phyloP scores from a whole-genome alignment of 2,888 invertebrate genomes.

The Drosophila lacicola region DNA sequence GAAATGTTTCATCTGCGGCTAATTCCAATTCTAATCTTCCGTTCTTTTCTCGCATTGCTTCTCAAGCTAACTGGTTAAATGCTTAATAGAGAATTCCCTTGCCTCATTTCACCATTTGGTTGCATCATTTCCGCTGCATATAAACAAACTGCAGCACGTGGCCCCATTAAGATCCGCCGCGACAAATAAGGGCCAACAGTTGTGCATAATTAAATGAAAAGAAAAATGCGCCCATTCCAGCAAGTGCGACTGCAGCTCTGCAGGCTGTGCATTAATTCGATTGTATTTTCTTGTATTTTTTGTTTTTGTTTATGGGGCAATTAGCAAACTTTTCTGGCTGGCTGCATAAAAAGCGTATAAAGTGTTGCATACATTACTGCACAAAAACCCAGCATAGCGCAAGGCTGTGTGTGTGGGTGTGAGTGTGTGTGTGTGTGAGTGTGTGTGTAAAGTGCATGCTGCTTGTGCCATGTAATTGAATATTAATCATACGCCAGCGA shows the following conservation, averaged over 20 bases:
- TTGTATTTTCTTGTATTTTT: constrained; percentile 22
- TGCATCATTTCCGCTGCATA: neutral
- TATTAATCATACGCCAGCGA: constrained; percentile 74
- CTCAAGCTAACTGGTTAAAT: constrained; percentile 1
- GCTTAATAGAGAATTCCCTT: constrained; percentile 1
- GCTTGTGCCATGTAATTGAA: constrained; percentile 71
- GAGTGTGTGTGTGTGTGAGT: neutral
- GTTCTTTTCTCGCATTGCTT: neutral
- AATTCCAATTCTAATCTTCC: neutral
- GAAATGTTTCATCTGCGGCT: no score
- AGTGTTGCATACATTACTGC: constrained; percentile 31
- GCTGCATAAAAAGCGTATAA: constrained; percentile 51
- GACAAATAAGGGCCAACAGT: constrained; percentile 1
- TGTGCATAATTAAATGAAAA: constrained; percentile 53
- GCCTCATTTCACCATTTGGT: neutral
- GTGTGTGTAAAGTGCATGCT: constrained; percentile 28
- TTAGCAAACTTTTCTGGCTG: constrained; percentile 66
- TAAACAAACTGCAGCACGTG: constrained; percentile 2
- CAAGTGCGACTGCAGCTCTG: constrained; percentile 4
- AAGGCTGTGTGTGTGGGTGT: neutral
- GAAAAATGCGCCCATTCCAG: constrained; percentile 22
- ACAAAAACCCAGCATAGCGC: neutral
- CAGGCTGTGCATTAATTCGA: constrained; percentile 49
- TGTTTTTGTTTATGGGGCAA: constrained; percentile 62
- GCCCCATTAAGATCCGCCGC: neutral